Evolutionary conservation across 2,888 invertebrate species (phyloP).

Genomic region (Hedya salicella): DNA sequence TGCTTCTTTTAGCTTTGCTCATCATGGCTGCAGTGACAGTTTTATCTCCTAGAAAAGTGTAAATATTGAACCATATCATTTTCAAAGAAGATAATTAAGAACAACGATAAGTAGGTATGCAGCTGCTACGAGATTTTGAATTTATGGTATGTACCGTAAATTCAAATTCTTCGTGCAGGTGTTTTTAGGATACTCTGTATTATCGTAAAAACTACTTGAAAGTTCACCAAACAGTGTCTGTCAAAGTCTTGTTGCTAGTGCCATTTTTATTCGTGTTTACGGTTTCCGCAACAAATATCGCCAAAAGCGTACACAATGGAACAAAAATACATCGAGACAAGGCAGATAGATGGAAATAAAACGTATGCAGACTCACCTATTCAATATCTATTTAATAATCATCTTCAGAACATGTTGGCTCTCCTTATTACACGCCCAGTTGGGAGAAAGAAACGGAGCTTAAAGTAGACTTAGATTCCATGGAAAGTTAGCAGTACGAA

Average conservation of each 20-base stretch:
- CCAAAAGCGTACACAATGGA: constrained; percentile 25
- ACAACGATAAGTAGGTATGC: too few relatives aligned
- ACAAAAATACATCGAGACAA: constrained; percentile 37
- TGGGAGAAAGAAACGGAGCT: constrained; percentile 6
- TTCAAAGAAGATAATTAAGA: too few relatives aligned
- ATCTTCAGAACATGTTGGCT: background rate
- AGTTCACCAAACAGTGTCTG: too few relatives aligned
- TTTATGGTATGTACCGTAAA: too few relatives aligned
- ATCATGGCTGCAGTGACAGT: too few relatives aligned
- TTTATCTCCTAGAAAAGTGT: too few relatives aligned
- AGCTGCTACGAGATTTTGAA: too few relatives aligned
- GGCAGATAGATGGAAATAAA: constrained; percentile 30
- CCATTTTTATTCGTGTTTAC: constrained; percentile 15
- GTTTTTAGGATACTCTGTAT: too few relatives aligned
- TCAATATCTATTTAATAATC: background rate
- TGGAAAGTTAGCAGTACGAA: background rate
- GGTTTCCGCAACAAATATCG: constrained; percentile 19
- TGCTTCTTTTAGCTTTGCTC: too few relatives aligned
- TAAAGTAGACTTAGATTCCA: constrained; percentile 1
- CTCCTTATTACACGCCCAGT: background rate
- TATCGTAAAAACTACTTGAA: too few relatives aligned
- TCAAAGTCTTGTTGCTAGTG: background rate
- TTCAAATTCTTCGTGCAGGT: too few relatives aligned
- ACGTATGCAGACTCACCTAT: constrained; percentile 32
- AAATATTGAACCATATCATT: too few relatives aligned